phyloP scores from a whole-genome alignment of 2,113 vertebrate species.

The Heterotis niloticus region DNA sequence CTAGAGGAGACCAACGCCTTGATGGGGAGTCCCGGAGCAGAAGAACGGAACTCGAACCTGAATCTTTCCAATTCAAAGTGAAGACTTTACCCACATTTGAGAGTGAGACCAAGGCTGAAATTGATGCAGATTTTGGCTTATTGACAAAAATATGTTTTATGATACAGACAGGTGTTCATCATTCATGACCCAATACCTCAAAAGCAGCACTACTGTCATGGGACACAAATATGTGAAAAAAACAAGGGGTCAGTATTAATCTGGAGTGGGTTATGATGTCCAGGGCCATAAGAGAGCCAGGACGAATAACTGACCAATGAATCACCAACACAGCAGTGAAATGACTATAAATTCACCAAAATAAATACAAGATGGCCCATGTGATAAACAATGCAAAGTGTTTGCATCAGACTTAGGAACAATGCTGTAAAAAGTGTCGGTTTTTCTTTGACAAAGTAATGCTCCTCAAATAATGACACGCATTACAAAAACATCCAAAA shows the following conservation, averaged over 20 bases:
- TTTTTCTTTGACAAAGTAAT: not conserved
- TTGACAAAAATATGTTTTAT: no score
- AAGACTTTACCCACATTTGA: no score
- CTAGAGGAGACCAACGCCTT: no score
- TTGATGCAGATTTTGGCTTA: no score
- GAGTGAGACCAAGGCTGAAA: no score
- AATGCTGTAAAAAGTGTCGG: no score
- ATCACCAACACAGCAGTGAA: not conserved
- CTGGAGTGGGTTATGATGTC: not conserved
- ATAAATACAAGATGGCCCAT: not conserved
- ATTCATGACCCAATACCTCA: not conserved
- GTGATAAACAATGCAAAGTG: not conserved
- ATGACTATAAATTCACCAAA: not conserved
- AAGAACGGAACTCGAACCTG: no score
- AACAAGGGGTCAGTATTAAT: not conserved
- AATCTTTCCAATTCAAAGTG: no score
- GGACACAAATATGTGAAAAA: not conserved
- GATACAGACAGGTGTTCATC: no score
- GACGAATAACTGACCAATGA: not conserved
- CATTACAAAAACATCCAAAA: no score
- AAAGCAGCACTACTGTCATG: not conserved
- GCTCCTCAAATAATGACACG: no score
- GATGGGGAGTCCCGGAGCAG: no score
- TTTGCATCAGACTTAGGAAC: not conserved
- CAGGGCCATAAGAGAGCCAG: not conserved